Evolutionary conservation across 2,113 vertebrate genomes (phyloP), one percentile per base, ranked within the genome.

Genomic region (Leucopsar rothschildi): DNA sequence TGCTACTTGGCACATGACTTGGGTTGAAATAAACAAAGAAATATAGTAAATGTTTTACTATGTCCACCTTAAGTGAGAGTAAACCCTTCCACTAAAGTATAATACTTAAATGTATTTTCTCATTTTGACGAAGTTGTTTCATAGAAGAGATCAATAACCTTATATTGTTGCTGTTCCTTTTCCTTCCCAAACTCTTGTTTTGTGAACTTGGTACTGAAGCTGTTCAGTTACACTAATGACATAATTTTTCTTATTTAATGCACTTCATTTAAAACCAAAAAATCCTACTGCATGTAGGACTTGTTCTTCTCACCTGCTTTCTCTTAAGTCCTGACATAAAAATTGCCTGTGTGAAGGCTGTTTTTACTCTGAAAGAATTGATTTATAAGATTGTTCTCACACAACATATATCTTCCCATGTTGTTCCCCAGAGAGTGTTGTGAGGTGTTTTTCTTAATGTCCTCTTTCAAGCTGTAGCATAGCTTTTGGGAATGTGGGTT

Each of bases 391-490:
- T 25, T 68, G 27, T 40, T 60, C n/a, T 80, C 28, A 16, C 23
- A 60, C 25, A 69, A 24, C 5, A 0, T 24, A 0, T 29, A 6
- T 66, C 28, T 15, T 53, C 19, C n/a, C 6, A 4, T 27, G 19
- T 33, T 60, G 20, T 40, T 90, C 37, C 31, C n/a, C 21, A 42
- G 37, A 40, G 45, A 18, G 15, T 20, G 7, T 44, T 68, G 35
- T 31, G 35, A 64, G 33, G 28, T 28, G 8, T 79, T 76, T 39
- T 27, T 63, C 31, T 59, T 40, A 47, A 52, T 2, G 0, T 85
- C n/a, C 31, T 45, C n/a, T 85, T 31, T 86, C 31, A 73, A 69
- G 22, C 11, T 86, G 24, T 56, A 61, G 16, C 27, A 10, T 25
- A n/a, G 44, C 40, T 95, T 83, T 81, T 53, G 50, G 22, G 31